Percentiles rank a stretch among this genome's conserved stretches.
These are phyloP conservation scores for Eumeta japonica DNA, from an alignment of 1,140 invertebrate genomes.

Conservation along the genomic window DNA sequence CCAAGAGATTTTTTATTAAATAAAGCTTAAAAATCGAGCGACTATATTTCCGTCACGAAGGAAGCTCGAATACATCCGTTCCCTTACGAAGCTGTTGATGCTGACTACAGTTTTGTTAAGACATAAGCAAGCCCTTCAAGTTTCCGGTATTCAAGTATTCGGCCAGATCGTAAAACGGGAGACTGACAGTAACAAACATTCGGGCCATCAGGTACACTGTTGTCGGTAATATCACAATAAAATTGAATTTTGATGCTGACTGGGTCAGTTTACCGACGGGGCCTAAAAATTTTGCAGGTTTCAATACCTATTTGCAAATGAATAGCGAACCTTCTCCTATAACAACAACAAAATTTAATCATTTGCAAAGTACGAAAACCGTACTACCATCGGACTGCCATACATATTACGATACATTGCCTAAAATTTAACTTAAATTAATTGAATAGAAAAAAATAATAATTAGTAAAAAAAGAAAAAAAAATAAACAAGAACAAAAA, in stretches of 20 bases:
- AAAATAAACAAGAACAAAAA: too few species aligned
- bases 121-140: slow-evolving; percentile 8
- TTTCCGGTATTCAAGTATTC: slow-evolving; percentile 10
- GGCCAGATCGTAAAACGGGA: slow-evolving; percentile 14
- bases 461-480: too few species aligned
- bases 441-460: too few species aligned
- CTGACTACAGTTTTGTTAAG: slow-evolving; percentile 10
- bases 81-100: slow-evolving; percentile 8
- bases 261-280: neutral
- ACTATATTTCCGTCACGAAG: slow-evolving; percentile 7
- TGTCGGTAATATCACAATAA: too few species aligned
- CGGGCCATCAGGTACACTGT: slow-evolving; percentile 2
- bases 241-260: neutral
- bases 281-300: neutral
- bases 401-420: neutral
- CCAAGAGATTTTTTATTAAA: slow-evolving; percentile 9
- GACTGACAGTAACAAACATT: slow-evolving; percentile 8
- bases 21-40: too few species aligned
- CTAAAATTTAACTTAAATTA: neutral
- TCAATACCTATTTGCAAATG: neutral
- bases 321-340: neutral
- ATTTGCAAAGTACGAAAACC: neutral
- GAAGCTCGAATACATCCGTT: slow-evolving; percentile 4
- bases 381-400: slow-evolving; percentile 1
- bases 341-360: slow-evolving; percentile 1